Conservation (phyloP, 2,888 invertebrate genomes). For the Scelioninae gen. 1 region DNA sequence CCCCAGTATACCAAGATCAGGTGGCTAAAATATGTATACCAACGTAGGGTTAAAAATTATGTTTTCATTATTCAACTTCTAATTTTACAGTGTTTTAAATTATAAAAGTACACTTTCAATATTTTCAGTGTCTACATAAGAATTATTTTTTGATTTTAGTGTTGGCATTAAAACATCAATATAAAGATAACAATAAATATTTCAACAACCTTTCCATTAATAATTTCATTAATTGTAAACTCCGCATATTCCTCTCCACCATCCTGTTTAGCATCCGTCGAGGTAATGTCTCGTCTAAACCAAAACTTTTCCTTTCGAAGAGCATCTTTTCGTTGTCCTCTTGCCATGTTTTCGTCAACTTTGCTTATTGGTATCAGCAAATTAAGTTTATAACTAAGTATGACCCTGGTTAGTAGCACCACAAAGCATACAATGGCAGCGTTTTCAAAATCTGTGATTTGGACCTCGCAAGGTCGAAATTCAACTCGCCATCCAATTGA, state of each 20-base stretch:
- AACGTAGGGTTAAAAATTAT: no score
- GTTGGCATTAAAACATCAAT: no score
- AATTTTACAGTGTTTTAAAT: no score
- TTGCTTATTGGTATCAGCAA: slow-evolving; percentile 99
- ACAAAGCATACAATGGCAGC: slow-evolving; percentile 99
- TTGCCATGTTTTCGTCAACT: slow-evolving; percentile 98
- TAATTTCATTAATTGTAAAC: slow-evolving; percentile 98
- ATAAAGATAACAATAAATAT: no score
- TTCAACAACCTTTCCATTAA: no score
- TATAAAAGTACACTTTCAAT: no score
- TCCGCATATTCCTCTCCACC: slow-evolving; percentile 87
- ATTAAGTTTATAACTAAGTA: slow-evolving; percentile 97
- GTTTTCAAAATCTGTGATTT: slow-evolving; percentile 99
- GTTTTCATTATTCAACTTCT: no score
- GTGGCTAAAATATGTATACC: no score
- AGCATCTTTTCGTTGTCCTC: slow-evolving; percentile 96
- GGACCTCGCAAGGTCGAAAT: slow-evolving; percentile 99
- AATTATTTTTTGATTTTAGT: no score
- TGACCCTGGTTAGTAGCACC: slow-evolving; percentile 97
- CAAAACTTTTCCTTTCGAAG: slow-evolving; percentile 94
- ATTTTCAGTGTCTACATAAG: no score
- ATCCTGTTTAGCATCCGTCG: slow-evolving; percentile 85
- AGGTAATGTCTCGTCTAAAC: slow-evolving; percentile 93
- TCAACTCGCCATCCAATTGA: slow-evolving; percentile 99
- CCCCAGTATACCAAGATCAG: no score